Evolutionary conservation across 2,888 invertebrate genomes (phyloP), one percentile per base, ranked within the genome.

Genomic region (Drosophila nr. fundita): DNA sequence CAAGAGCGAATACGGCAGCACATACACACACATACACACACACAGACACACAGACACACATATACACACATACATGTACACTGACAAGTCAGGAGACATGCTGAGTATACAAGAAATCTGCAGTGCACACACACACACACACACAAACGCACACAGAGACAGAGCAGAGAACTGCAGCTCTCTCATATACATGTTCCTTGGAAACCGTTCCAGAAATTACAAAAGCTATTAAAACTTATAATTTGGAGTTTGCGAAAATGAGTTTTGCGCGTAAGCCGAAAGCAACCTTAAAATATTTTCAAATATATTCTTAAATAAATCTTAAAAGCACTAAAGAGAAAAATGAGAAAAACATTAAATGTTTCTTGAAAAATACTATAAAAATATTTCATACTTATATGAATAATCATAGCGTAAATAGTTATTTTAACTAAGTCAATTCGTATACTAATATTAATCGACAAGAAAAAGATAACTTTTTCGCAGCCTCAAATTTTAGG

Each of bases 1-100:
- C 83, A 89, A 87, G 80, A 79, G 82, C 68, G 60, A 62, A 49
- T 64, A 53, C 78, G 68, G 49, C 50, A 64, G 32, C 30, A 62
- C 29, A 32, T 42, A 61, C 49, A 76, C 49, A 59, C 48, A 62
- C 53, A 65, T 48, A 54, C 34, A 67, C 30, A n/a, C n/a, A n/a
- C n/a, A n/a, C n/a, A n/a, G n/a, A 62, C 30, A 30, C 10, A 4
- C 32, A 30, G 1, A 30, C 15, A 66, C 29, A 32, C 32, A 24
- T 8, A 63, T 24, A 38, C 34, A 45, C 27, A 42, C 34, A 38
- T 11, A 24, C 24, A 53, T 53, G 18, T 18, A 34, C 57, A 69
- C 53, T 50, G 29, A 65, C 36, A 69, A 68, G 57, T 52, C 68
- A 71, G 49, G 62, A 66, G 73, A 83, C 78, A 73, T 52, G 67